Evolutionary conservation across 2,888 invertebrate species (phyloP).

Genomic region (Polylopha cassiicola): DNA sequence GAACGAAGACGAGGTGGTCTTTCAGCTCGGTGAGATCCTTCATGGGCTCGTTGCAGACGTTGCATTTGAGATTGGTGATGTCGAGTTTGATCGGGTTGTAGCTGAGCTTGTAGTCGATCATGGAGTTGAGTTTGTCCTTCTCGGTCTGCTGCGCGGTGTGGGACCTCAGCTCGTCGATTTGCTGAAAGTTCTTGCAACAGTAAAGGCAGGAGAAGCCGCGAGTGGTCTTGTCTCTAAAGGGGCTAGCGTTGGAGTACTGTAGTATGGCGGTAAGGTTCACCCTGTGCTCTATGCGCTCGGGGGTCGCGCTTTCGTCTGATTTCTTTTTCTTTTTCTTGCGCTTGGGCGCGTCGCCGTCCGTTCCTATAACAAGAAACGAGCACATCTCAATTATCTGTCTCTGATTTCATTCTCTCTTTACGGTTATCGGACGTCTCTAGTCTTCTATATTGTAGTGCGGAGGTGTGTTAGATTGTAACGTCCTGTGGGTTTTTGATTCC

Average conservation of each 20-base stretch:
- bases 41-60: slow-evolving; percentile 51
- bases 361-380: slow-evolving; percentile 73
- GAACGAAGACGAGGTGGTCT: slow-evolving; percentile 51
- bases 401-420: slow-evolving; percentile 43
- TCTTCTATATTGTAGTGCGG: slow-evolving; percentile 26
- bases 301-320: slow-evolving; percentile 63
- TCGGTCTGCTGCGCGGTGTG: slow-evolving; percentile 60
- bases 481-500: too few relatives aligned
- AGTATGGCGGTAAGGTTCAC: slow-evolving; percentile 67
- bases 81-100: slow-evolving; percentile 70
- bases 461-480: slow-evolving; percentile 22
- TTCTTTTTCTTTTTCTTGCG: slow-evolving; percentile 64
- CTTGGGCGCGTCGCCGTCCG: slow-evolving; percentile 55
- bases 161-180: slow-evolving; percentile 51
- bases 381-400: slow-evolving; percentile 65
- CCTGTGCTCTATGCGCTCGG: slow-evolving; percentile 69
- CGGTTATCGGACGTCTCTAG: slow-evolving; percentile 30
- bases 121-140: slow-evolving; percentile 64
- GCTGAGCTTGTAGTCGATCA: slow-evolving; percentile 69
- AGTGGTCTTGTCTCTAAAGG: slow-evolving; percentile 66
- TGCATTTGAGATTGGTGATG: slow-evolving; percentile 59
- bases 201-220: slow-evolving; percentile 69
- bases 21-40: slow-evolving; percentile 58
- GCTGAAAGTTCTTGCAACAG: slow-evolving; percentile 57
- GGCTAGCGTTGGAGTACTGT: slow-evolving; percentile 69